Conservation (phyloP, 2,113 vertebrate species). For the Phycodurus eques region DNA sequence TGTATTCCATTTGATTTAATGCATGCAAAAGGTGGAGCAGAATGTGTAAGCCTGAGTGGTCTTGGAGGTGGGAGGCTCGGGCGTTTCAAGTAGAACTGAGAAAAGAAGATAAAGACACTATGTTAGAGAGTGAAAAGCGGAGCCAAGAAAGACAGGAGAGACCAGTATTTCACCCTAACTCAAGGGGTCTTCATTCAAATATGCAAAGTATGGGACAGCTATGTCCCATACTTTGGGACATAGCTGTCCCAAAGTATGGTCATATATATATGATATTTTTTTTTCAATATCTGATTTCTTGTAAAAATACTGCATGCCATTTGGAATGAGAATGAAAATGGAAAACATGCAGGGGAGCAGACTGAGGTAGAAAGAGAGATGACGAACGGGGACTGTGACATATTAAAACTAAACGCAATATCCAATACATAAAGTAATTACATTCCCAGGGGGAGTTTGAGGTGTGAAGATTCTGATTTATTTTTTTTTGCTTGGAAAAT, state of each 20-base stretch:
- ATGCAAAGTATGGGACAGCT: constrained; percentile 61
- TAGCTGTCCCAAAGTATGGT: no score
- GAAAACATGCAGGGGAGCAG: constrained; percentile 42
- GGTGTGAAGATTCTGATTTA: constrained; percentile 51
- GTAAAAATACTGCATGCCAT: constrained; percentile 52
- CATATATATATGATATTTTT: no score
- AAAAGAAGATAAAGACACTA: constrained; percentile 44
- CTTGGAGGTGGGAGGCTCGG: constrained; percentile 33
- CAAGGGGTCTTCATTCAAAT: constrained; percentile 29
- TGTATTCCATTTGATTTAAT: constrained; percentile 81
- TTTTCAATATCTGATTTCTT: constrained; percentile 64
- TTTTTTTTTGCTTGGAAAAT: constrained; percentile 48
- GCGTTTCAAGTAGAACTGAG: constrained; percentile 27
- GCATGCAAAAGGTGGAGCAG: constrained; percentile 71
- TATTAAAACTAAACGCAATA: constrained; percentile 65
- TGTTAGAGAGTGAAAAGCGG: constrained; percentile 21
- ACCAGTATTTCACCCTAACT: constrained; percentile 25
- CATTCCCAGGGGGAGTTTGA: constrained; percentile 54
- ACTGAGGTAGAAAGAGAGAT: constrained; percentile 24
- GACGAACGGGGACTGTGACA: constrained; percentile 44
- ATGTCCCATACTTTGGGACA: no score
- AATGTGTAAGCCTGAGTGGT: constrained; percentile 51
- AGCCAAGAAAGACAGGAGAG: constrained; percentile 7
- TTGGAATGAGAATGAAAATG: constrained; percentile 62
- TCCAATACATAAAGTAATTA: constrained; percentile 64